These are phyloP conservation scores for Drosophila busckii DNA, from an alignment of 1,140 invertebrate genomes.

Conservation along the genomic window DNA sequence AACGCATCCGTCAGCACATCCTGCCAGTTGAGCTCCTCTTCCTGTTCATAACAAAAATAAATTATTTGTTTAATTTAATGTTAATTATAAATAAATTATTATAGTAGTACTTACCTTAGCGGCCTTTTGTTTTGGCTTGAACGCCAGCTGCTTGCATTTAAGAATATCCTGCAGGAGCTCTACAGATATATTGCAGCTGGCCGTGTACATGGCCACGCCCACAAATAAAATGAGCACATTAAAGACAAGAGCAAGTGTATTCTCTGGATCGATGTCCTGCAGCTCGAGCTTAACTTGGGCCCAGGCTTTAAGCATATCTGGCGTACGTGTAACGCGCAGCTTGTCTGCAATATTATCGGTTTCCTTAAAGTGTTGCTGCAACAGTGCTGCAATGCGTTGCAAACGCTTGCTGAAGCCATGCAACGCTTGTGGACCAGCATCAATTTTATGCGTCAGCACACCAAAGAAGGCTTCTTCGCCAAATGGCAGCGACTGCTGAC, in stretches of 20 bases:
- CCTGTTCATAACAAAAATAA: background rate
- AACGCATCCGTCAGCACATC: slow-evolving; percentile 49
- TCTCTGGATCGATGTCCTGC: background rate
- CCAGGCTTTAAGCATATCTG: slow-evolving; percentile 22
- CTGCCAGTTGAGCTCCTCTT: slow-evolving; percentile 32
- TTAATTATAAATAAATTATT: background rate
- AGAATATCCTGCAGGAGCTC: slow-evolving; percentile 33
- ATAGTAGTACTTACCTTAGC: slow-evolving; percentile 1
- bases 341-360: background rate
- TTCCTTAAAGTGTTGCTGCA: slow-evolving; percentile 4
- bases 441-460: slow-evolving; percentile 15
- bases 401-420: background rate
- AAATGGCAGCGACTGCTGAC: slow-evolving; percentile 17
- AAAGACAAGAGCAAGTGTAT: slow-evolving; percentile 14
- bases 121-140: slow-evolving; percentile 2
- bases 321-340: slow-evolving; percentile 1
- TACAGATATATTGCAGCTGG: background rate
- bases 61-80: background rate
- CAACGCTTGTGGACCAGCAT: background rate
- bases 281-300: slow-evolving; percentile 20
- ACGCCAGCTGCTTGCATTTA: slow-evolving; percentile 35
- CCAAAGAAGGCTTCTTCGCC: slow-evolving; percentile 43
- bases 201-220: slow-evolving; percentile 20
- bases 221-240: slow-evolving; percentile 44
- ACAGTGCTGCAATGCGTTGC: background rate